Conservation (phyloP, 2,113 vertebrate species). For the Perca schrenkii region DNA sequence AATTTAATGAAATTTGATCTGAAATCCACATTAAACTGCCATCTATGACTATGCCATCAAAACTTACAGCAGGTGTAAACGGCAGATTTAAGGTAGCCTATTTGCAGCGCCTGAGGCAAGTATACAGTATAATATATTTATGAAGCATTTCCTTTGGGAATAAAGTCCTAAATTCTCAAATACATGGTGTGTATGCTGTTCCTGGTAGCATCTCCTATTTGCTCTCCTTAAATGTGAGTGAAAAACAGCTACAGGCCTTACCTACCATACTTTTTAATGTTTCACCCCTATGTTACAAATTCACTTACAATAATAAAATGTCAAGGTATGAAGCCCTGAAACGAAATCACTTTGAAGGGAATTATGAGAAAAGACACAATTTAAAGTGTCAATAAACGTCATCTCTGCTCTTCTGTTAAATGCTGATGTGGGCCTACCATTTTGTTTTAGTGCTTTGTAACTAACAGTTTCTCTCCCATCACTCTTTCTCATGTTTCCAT, state of each 20-base stretch:
- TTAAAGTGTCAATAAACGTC: background rate
- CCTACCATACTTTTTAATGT: background rate
- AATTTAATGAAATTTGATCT: background rate
- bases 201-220: background rate
- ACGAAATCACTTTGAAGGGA: conserved; percentile 20
- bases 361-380: conserved; percentile 11
- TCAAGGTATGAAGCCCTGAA: background rate
- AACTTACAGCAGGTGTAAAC: background rate
- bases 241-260: background rate
- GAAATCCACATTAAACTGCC: background rate
- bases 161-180: background rate
- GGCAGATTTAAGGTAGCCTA: conserved; percentile 9
- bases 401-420: conserved; percentile 8
- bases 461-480: conserved; percentile 48
- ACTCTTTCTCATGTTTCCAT: conserved; percentile 62
- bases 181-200: background rate
- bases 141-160: conserved; percentile 6
- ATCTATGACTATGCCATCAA: background rate
- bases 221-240: background rate
- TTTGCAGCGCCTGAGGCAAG: background rate
- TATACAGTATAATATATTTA: conserved; percentile 24
- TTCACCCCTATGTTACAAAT: conserved; percentile 20
- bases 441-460: conserved; percentile 52
- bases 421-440: conserved; percentile 43
- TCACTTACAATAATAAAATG: conserved; percentile 12